These are phyloP conservation scores for Cryptotermes secundus DNA, from an alignment of 1,140 invertebrate genomes.

Conservation along the genomic window DNA sequence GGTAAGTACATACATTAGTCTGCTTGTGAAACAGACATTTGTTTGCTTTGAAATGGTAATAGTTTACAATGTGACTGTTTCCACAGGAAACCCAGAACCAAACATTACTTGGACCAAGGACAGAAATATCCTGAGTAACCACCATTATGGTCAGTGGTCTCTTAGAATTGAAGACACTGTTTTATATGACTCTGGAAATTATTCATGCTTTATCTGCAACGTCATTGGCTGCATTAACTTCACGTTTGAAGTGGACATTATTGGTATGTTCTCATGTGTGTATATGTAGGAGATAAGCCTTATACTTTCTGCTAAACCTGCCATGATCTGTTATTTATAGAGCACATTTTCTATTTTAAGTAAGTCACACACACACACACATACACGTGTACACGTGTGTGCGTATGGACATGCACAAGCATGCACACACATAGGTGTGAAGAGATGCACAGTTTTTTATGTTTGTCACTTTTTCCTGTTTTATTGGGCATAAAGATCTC, in stretches of 20 bases:
- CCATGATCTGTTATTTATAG: too few relatives aligned
- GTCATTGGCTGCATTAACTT: constrained; percentile 71
- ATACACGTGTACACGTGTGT: too few relatives aligned
- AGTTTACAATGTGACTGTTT: neutral
- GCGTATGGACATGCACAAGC: too few relatives aligned
- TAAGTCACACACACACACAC: too few relatives aligned
- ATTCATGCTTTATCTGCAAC: constrained; percentile 84
- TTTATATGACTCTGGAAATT: constrained; percentile 76
- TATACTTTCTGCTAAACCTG: too few relatives aligned
- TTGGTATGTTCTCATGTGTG: constrained; percentile 58
- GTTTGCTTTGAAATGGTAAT: neutral
- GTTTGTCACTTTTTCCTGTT: too few relatives aligned
- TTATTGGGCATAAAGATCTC: too few relatives aligned
- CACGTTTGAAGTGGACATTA: constrained; percentile 69
- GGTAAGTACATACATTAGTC: constrained; percentile 43
- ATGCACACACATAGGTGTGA: too few relatives aligned
- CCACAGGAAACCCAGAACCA: constrained; percentile 67
- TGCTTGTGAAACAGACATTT: too few relatives aligned
- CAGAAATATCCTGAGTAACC: constrained; percentile 52
- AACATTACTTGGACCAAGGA: constrained; percentile 82
- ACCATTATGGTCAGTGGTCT: constrained; percentile 62
- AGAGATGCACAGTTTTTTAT: too few relatives aligned
- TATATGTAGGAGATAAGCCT: too few relatives aligned
- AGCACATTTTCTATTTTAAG: too few relatives aligned
- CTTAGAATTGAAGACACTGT: constrained; percentile 73